Evolutionary conservation across 2,797 vertebrate species (phyloP), one percentile per base, ranked within the genome.

Genomic region (Myotis daubentonii): DNA sequence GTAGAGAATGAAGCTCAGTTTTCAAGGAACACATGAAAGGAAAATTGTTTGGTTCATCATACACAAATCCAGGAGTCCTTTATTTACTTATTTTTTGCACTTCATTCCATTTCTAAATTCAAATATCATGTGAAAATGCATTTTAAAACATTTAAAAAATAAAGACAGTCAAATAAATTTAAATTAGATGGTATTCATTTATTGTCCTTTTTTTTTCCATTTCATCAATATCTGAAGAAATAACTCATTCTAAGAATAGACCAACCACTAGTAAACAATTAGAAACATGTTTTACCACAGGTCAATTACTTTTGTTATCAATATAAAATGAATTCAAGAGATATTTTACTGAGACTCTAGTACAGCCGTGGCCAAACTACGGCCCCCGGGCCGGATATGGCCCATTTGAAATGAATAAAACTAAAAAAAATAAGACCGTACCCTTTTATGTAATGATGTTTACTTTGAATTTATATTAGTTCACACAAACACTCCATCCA

Each of bases 101-200:
- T 33, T 89, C 28, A 38, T 66, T 41, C 33, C n/a, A 62, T 38
- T 83, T 94, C 5, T 49, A 60, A 92, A 75, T n/a, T 70, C 68
- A 93, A 93, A 49, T 30, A 70, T 38, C 30, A 68, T 25, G 11
- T 74, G n/a, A 82, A 44, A 82, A 88, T 92, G 65, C 3, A 94
- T 36, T 91, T 93, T 51, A 89, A 91, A 89, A 25, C 22, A 86
- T 55, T 70, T 28, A 62, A 60, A 88, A 74, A 76, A 41, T 38
- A 60, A 86, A 65, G 22, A 81, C 2, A 71, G 19, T 71, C 20
- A 65, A 89, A 75, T 85, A 36, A 65, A 78, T 68, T 87, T 92
- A 88, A 89, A 87, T 51, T 80, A 75, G 25, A 53, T 82, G 57
- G 4, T 72, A 74, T 60, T 71, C 8, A 49, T 76, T 88, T 93